These are phyloP conservation scores for Drosophila histrio DNA, from an alignment of 2,888 invertebrate species.

Conservation along the genomic window DNA sequence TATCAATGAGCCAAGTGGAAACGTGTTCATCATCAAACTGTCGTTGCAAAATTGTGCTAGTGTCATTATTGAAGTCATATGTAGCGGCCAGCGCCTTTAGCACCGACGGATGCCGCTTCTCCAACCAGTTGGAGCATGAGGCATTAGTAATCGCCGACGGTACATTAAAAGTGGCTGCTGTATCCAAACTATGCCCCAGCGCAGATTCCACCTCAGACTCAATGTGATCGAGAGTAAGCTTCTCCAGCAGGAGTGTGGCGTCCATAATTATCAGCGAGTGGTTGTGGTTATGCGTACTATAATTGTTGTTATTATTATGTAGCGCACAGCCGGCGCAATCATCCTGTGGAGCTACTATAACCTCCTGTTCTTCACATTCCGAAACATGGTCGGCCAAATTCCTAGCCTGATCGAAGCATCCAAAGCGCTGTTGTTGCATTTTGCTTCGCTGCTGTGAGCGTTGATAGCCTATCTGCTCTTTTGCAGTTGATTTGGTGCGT, in stretches of 20 bases:
- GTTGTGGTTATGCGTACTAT: constrained; percentile 35
- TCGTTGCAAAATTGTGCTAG: constrained; percentile 1
- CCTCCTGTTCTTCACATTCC: not conserved
- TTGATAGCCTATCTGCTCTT: not conserved
- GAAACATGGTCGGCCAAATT: constrained; percentile 7
- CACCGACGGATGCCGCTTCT: not conserved
- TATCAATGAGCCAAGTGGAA: constrained; percentile 25
- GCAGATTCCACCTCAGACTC: not conserved
- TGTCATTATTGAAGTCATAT: not conserved
- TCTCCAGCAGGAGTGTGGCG: constrained; percentile 14
- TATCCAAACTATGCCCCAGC: not conserved
- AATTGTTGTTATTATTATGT: constrained; percentile 43
- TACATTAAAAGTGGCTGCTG: constrained; percentile 26
- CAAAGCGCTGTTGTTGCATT: constrained; percentile 37
- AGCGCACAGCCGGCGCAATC: constrained; percentile 15
- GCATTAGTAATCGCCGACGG: not conserved
- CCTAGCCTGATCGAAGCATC: constrained; percentile 47
- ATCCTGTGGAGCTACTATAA: not conserved
- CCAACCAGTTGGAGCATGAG: not conserved
- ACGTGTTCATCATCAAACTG: constrained; percentile 33
- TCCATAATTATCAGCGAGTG: constrained; percentile 8
- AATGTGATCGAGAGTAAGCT: not conserved
- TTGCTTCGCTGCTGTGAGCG: constrained; percentile 44
- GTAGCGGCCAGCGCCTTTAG: constrained; percentile 33
- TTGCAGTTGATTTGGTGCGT: not conserved